Base-by-base conservation (phyloP, 2,113 vertebrate species). In the Sardina pilchardus region DNA sequence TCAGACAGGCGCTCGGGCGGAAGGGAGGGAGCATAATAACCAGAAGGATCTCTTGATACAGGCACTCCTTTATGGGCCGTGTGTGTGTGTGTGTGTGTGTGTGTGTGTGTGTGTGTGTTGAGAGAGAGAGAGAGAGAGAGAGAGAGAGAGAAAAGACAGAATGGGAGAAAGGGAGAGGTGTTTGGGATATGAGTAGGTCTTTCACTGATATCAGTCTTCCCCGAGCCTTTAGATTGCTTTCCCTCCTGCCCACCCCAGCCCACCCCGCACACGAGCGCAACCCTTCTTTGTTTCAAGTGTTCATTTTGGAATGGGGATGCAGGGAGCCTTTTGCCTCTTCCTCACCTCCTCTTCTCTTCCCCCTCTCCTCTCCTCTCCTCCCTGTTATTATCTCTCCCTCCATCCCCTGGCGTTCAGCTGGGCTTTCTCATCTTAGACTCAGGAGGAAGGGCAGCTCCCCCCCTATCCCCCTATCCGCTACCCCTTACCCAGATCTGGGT, bases 11-110 rank as follows among this genome's bases (percentile, higher is more conserved):
- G 21, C 82, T 81, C 85, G 82, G 87, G 85, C 89, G 89, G 91
- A 91, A 71, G 83, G 86, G 91, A 91, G 80, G 83, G 86, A 59
- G 75, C 48, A 85, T 92, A 90, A 90, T 91, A 92, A 91, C 88
- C 44, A 48, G 48, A 83, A 47, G 80, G 82, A 84, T 83, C 85
- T 93, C 82, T 89, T 83, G 82, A 86, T 81, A 34, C 50, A 71
- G 63, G 85, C 50, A 81, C 48, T n/a, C 81, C 36, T 88, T 87
- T 83, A 86, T 39, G 63, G 85, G 45, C 4, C 0, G 30, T 81
- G 71, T 81, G 53, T 53, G 75, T 19, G 83, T 34, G 26, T 0
- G 71, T 78, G 82, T 44, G 9, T 85, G 89, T 83, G 34, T 81
- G 81, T 45, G 45, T 82, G 81, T 39, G 21, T 50, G 81, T 82